Conservation (phyloP, 2,888 invertebrate species). For the Alviniconcha strummeri region DNA sequence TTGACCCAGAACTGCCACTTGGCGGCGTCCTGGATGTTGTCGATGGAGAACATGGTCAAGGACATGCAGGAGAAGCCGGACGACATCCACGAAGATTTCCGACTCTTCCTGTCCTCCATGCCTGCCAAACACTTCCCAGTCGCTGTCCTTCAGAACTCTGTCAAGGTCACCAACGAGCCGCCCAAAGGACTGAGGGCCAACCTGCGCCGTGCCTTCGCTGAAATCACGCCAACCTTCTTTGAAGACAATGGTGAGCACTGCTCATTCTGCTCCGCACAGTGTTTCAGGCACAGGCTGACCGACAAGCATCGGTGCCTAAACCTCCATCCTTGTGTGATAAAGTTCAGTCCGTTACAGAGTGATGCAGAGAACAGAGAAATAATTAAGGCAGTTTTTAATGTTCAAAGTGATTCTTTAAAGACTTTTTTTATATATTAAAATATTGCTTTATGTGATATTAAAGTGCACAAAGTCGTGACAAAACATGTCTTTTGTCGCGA, state of each 20-base stretch:
- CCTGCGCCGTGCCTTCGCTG: conserved; percentile 87
- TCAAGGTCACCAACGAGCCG: conserved; percentile 75
- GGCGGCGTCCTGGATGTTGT: conserved; percentile 74
- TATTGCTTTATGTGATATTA: too few relatives aligned
- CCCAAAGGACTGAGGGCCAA: conserved; percentile 79
- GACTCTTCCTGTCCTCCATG: conserved; percentile 74
- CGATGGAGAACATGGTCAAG: conserved; percentile 73
- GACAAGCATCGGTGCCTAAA: too few relatives aligned
- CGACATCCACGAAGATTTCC: conserved; percentile 71
- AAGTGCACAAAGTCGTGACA: too few relatives aligned
- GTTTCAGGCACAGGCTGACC: too few relatives aligned
- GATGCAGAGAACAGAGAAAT: too few relatives aligned
- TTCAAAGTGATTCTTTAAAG: too few relatives aligned
- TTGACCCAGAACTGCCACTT: conserved; percentile 73
- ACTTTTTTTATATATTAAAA: too few relatives aligned
- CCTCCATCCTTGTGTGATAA: too few relatives aligned
- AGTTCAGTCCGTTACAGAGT: too few relatives aligned
- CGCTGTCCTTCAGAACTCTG: conserved; percentile 74
- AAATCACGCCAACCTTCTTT: conserved; percentile 88
- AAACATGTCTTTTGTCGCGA: too few relatives aligned
- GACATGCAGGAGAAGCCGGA: conserved; percentile 69
- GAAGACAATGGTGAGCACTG: conserved; percentile 81
- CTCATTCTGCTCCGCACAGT: too few relatives aligned
- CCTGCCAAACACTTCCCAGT: conserved; percentile 73
- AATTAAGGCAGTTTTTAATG: too few relatives aligned